Percentiles rank a stretch among this genome's conserved stretches.
Conservation (phyloP, 2,113 vertebrate genomes). For the Triplophysa rosa region DNA sequence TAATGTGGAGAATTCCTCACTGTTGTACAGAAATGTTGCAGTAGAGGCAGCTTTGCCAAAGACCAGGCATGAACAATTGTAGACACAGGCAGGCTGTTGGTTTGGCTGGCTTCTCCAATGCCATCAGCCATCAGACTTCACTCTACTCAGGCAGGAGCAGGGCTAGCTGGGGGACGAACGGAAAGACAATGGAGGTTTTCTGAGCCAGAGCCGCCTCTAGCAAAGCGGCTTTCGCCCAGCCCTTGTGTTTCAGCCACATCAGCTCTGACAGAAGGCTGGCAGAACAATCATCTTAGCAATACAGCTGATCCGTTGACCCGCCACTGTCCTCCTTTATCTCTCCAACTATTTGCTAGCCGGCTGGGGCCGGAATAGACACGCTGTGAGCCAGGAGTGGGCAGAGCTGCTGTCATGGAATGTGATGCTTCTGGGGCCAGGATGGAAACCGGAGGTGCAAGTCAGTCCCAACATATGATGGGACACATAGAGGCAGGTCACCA, state of each 20-base stretch:
- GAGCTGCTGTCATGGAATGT: slow-evolving; percentile 67
- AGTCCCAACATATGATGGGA: slow-evolving; percentile 21
- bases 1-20: slow-evolving; percentile 72
- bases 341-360: slow-evolving; percentile 60
- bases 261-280: slow-evolving; percentile 77
- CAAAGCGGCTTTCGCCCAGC: slow-evolving; percentile 55
- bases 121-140: slow-evolving; percentile 33
- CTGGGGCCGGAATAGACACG: not conserved
- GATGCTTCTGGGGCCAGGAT: slow-evolving; percentile 45
- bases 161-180: slow-evolving; percentile 62
- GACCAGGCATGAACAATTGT: slow-evolving; percentile 33
- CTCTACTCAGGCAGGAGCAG: slow-evolving; percentile 46
- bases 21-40: slow-evolving; percentile 74
- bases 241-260: slow-evolving; percentile 68
- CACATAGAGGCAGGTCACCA: slow-evolving; percentile 27
- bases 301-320: slow-evolving; percentile 74
- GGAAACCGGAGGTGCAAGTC: slow-evolving; percentile 20
- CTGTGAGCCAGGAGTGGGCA: slow-evolving; percentile 41
- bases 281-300: slow-evolving; percentile 77
- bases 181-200: slow-evolving; percentile 72
- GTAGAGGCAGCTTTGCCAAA: slow-evolving; percentile 49
- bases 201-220: slow-evolving; percentile 75
- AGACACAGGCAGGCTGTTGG: slow-evolving; percentile 21
- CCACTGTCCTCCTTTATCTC: slow-evolving; percentile 68
- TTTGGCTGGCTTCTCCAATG: slow-evolving; percentile 35